These are phyloP conservation scores for Pyralis farinalis DNA, from an alignment of 2,888 invertebrate species.

Conservation along the genomic window DNA sequence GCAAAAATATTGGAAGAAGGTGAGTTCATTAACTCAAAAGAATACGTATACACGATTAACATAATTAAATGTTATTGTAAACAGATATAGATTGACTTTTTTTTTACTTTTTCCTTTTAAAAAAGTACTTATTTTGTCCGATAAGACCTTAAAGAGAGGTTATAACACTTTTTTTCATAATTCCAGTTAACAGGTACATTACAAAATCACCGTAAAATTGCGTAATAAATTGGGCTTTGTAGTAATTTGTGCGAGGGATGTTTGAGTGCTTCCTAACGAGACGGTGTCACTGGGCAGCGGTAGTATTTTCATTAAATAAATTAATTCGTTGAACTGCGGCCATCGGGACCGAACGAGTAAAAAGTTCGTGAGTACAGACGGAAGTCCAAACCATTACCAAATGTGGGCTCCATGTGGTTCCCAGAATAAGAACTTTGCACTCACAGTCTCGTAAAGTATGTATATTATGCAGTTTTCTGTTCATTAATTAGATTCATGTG, in stretches of 20 bases:
- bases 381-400: slow-evolving; percentile 69
- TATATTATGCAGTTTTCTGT: slow-evolving; percentile 5
- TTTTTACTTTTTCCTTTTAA: too few relatives aligned
- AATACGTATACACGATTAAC: too few relatives aligned
- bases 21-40: too few relatives aligned
- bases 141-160: too few relatives aligned
- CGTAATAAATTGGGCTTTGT: slow-evolving; percentile 31
- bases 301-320: slow-evolving; percentile 45
- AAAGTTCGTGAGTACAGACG: slow-evolving; percentile 51
- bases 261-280: slow-evolving; percentile 36
- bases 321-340: slow-evolving; percentile 63
- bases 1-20: too few relatives aligned
- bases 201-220: slow-evolving; percentile 20
- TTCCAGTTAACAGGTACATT: slow-evolving; percentile 4
- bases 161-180: too few relatives aligned
- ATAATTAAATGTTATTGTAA: too few relatives aligned
- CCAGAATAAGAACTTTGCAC: slow-evolving; percentile 35
- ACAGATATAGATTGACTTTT: too few relatives aligned
- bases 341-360: slow-evolving; percentile 36
- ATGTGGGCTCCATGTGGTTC: slow-evolving; percentile 53
- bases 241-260: slow-evolving; percentile 25
- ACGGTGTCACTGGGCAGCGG: slow-evolving; percentile 24
- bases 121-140: too few relatives aligned
- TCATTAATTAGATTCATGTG: slow-evolving; percentile 1
- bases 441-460: slow-evolving; percentile 13